These are phyloP conservation scores for Eupleurogrammus muticus DNA, from an alignment of 2,797 vertebrate genomes.

Conservation along the genomic window DNA sequence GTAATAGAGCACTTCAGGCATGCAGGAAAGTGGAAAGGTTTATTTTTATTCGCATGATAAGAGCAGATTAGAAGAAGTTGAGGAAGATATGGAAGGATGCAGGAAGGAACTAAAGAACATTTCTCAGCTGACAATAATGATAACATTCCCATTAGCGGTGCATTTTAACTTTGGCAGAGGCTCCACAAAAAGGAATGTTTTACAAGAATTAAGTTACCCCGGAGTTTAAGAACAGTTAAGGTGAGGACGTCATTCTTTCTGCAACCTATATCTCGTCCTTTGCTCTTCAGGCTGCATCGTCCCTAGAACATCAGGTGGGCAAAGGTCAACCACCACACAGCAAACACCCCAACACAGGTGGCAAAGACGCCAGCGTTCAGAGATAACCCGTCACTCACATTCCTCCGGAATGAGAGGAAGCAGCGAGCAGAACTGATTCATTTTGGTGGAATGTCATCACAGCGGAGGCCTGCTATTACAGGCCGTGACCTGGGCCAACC, in stretches of 20 bases:
- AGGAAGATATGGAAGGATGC: background rate
- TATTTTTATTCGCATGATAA: constrained; percentile 5
- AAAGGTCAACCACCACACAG: constrained; percentile 3
- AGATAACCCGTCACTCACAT: constrained; percentile 56
- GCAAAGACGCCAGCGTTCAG: constrained; percentile 38
- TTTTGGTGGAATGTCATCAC: constrained; percentile 57
- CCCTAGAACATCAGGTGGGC: constrained; percentile 24
- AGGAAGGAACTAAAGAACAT: background rate
- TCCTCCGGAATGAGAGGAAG: constrained; percentile 47
- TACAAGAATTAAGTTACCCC: too few species aligned
- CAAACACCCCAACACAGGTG: constrained; percentile 4
- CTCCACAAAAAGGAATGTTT: background rate
- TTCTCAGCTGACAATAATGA: background rate
- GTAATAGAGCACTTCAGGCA: constrained; percentile 7
- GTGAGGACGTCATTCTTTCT: background rate
- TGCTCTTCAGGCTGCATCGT: background rate
- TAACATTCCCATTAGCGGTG: too few species aligned
- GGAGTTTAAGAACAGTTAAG: background rate
- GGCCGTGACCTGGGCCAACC: constrained; percentile 25
- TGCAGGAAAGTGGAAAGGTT: background rate
- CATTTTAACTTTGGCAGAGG: background rate
- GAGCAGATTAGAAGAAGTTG: constrained; percentile 2
- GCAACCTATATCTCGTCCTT: background rate
- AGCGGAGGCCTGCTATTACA: constrained; percentile 22
- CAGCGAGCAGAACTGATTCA: constrained; percentile 40